Base-by-base conservation (phyloP, 2,888 invertebrate genomes). In the Synergus itoensis region DNA sequence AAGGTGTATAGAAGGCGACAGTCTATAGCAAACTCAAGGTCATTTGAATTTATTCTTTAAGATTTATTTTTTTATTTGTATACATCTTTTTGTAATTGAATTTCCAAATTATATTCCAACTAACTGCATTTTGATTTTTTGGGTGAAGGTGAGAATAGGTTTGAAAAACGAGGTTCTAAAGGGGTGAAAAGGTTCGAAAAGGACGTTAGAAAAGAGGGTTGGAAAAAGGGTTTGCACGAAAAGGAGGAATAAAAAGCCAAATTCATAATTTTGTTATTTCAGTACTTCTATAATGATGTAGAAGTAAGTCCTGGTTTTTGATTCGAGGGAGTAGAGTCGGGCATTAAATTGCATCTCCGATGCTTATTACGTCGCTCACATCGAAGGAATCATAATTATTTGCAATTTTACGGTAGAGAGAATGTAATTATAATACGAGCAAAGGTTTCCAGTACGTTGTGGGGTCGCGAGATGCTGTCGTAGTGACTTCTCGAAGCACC, bases 301-400 rank as follows among this genome's bases (percentile, higher is more conserved):
- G 48, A 7, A 48, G 8, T 53, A 79, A 81, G 80, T 80, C 78
- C 78, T 80, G 78, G 77, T 36, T 81, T 62, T 60, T 69, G 81
- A 79, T 79, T 80, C 67, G 80, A 76, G 78, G 82, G 77, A 77
- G 79, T 63, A 75, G 75, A 28, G 78, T 80, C 77, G 77, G 73
- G 79, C 79, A 83, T 82, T 84, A 85, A 86, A 86, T 86, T 84
- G 86, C 83, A 85, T 84, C 84, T 85, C 85, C 87, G 83, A 84
- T 84, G 84, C 86, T 84, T 85, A 83, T 84, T 86, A 86, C 83
- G 80, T 84, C 80, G 83, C 84, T 87, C 82, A 83, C 87, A 89
- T 90, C 88, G 88, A 89, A 88, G 87, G 88, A 88, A 85, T 88
- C 89, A 87, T 89, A 90, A 90, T 90, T 90, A 89, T 91, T 91